Evolutionary conservation across 2,888 invertebrate genomes (phyloP).

Genomic region (Strigamia transsilvanica): DNA sequence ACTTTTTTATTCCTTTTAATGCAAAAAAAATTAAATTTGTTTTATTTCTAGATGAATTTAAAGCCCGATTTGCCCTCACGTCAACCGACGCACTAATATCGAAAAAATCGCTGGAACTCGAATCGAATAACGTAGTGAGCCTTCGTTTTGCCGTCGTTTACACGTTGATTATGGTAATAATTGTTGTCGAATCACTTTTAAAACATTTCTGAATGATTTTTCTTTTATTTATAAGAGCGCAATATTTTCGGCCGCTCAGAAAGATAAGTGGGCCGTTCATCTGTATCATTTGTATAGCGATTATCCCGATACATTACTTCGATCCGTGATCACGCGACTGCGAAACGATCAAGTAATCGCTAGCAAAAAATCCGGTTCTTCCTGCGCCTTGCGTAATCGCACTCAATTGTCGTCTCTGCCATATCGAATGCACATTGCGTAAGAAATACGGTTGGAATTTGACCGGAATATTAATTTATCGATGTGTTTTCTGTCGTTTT

Average conservation of each 20-base stretch:
- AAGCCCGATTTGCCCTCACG: background rate
- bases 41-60: conserved; percentile 44
- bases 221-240: conserved; percentile 70
- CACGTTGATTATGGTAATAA: conserved; percentile 66
- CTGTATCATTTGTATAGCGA: conserved; percentile 77
- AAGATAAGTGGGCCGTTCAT: conserved; percentile 72
- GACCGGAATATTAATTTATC: background rate
- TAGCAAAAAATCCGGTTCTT: conserved; percentile 61
- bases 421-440: conserved; percentile 66
- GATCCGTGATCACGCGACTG: conserved; percentile 71
- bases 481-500: background rate
- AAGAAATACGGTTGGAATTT: conserved; percentile 58
- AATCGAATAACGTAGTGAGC: conserved; percentile 66
- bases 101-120: conserved; percentile 11
- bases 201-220: background rate
- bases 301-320: conserved; percentile 73
- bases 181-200: background rate
- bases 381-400: conserved; percentile 63
- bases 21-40: no score
- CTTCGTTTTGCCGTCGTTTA: conserved; percentile 69
- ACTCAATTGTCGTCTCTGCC: conserved; percentile 68
- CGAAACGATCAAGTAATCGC: conserved; percentile 70
- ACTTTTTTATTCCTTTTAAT: background rate
- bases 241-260: conserved; percentile 71
- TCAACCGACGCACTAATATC: background rate